Base-by-base conservation (phyloP, 2,888 invertebrate genomes). In the Agrypnus murinus region DNA sequence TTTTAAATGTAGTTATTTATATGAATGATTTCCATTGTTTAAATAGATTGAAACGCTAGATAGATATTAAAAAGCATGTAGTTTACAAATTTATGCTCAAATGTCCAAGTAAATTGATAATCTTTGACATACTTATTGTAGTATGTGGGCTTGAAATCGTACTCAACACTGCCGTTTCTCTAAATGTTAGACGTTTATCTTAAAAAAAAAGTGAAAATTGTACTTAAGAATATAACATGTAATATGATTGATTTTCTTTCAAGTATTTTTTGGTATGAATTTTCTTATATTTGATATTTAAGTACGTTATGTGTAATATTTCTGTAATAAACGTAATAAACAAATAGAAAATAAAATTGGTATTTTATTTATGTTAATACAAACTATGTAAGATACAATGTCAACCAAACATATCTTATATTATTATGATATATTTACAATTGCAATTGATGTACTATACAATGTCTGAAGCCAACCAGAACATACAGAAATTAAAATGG, bases 161-260 rank as follows among this genome's bases (percentile, higher is more conserved):
- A 81, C 81, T 81, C 77, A 83, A 82, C 83, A 84, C 84, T 83
- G 83, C 83, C 83, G 82, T 81, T 81, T 74, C 80, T 81, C 81
- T 81, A 70, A 72, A 72, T 72, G 69, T 72, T 66, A 63, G 65
- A 66, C 53, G 63, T 72, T 69, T 66, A 64, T 69, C 66, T 67
- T 62, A 50, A 65, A 69, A 58, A 65, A 59, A 64, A 69, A 25
- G 5, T 25, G 25, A 25, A 25, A 25, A 25, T 25, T 45, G 59
- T 68, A 66, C 63, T 66, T 71, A 71, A 59, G 50, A 65, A n/a
- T 48, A 66, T 63, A 65, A 71, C 36, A 46, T 57, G 62, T 67
- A n/a, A n/a, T n/a, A 62, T 58, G 46, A 67, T 65, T 71, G 50
- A 71, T 67, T 67, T 65, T 34, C 59, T 50, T 62, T 60, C 45